Evolutionary conservation across 2,888 invertebrate genomes (phyloP).

Genomic region (Meteorus colon): DNA sequence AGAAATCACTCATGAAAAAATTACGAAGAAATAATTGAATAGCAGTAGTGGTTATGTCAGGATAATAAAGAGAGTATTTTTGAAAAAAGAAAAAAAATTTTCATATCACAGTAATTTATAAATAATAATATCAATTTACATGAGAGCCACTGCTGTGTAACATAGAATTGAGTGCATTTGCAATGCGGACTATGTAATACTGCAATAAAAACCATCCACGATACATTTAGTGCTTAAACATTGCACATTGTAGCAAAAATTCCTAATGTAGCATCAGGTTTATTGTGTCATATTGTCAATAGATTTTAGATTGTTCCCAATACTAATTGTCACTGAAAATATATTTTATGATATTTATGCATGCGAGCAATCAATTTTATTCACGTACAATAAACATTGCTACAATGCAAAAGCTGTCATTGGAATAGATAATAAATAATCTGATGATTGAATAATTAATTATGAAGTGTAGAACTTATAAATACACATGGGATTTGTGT

Average conservation of each 20-base stretch:
- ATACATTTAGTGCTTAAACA: not conserved
- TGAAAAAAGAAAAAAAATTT: not conserved
- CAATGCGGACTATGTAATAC: not conserved
- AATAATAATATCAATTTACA: not conserved
- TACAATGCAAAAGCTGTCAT: not conserved
- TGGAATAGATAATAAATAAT: not conserved
- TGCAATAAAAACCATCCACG: not conserved
- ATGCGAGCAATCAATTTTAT: not conserved
- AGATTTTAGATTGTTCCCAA: not conserved
- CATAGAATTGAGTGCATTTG: not conserved
- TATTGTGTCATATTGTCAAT: not conserved
- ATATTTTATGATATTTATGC: not conserved
- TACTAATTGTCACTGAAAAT: not conserved
- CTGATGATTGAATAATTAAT: no score
- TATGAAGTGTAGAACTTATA: no score
- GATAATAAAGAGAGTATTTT: no score
- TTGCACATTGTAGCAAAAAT: not conserved
- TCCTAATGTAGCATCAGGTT: not conserved
- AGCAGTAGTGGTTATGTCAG: no score
- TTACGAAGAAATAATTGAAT: no score
- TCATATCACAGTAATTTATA: not conserved
- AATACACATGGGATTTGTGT: no score
- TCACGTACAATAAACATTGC: not conserved
- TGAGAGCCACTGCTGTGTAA: constrained; percentile 5
- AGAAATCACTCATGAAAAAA: no score